Conservation (phyloP, 2,113 vertebrate genomes). For the Phoxinus phoxinus region DNA sequence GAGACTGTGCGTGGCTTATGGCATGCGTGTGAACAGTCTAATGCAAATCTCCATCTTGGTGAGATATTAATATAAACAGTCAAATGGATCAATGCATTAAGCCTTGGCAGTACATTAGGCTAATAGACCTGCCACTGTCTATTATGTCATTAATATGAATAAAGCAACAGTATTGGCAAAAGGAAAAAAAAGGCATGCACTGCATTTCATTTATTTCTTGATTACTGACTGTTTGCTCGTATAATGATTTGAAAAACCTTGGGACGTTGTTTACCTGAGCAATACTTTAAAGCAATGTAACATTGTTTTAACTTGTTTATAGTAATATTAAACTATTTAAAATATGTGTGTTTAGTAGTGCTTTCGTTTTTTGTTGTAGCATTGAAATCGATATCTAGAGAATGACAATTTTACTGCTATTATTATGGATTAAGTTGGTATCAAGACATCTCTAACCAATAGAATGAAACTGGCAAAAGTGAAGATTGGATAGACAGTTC, state of each 20-base stretch:
- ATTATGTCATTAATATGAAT: constrained; percentile 15
- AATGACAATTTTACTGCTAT: background rate
- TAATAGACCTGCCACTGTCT: background rate
- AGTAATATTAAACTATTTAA: background rate
- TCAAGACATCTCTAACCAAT: background rate
- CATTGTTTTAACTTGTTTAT: constrained; percentile 3
- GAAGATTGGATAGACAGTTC: background rate
- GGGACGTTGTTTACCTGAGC: background rate
- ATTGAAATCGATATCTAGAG: background rate
- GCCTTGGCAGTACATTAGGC: constrained; percentile 10
- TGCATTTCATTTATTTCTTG: background rate
- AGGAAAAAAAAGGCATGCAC: background rate
- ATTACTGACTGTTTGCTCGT: background rate
- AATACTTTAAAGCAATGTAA: background rate
- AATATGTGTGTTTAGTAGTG: background rate
- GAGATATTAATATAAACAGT: background rate
- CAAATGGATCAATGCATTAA: background rate
- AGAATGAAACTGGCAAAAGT: background rate
- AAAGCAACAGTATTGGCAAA: background rate
- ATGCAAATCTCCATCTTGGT: background rate
- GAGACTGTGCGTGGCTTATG: background rate
- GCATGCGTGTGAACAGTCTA: background rate
- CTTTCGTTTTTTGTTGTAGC: background rate
- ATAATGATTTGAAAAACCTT: background rate
- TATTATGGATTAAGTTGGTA: background rate